A percentile compares a stretch with the other conserved stretches of the same genome.
Conservation (phyloP, 2,888 invertebrate species). For the Harpagoxenus sublaevis region DNA sequence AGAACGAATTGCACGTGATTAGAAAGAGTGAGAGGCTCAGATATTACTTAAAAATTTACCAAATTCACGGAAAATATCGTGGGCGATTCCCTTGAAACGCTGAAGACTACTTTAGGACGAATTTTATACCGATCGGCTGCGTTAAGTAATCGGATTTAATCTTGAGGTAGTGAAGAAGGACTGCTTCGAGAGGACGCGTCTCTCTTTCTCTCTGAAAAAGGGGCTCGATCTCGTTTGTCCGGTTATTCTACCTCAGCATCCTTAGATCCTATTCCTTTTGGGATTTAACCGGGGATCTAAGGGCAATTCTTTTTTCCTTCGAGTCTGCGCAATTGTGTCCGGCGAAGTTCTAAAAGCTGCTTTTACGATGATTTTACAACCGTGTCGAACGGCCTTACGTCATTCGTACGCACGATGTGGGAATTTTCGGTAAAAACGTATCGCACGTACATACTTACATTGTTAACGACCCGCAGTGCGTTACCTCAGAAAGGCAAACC, state of each 20-base stretch:
- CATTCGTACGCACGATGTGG: background rate
- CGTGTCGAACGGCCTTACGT: background rate
- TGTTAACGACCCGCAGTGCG: background rate
- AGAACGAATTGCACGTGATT: background rate
- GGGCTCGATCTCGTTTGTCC: conserved; percentile 58
- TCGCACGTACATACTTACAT: background rate
- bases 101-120: background rate
- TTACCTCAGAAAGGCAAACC: background rate
- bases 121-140: background rate
- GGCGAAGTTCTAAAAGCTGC: background rate
- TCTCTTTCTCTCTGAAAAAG: conserved; percentile 8
- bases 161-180: background rate
- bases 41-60: background rate
- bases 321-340: background rate
- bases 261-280: conserved; percentile 42
- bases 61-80: background rate
- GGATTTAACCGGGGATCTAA: background rate
- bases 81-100: background rate
- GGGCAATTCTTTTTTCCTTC: conserved; percentile 13
- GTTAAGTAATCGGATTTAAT: background rate
- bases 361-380: background rate
- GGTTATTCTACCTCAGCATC: conserved; percentile 55
- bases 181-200: conserved; percentile 2
- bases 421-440: conserved; percentile 30
- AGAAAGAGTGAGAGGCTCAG: background rate